Base-by-base conservation (phyloP, 2,888 invertebrate genomes). In the Cheilosia soror region DNA sequence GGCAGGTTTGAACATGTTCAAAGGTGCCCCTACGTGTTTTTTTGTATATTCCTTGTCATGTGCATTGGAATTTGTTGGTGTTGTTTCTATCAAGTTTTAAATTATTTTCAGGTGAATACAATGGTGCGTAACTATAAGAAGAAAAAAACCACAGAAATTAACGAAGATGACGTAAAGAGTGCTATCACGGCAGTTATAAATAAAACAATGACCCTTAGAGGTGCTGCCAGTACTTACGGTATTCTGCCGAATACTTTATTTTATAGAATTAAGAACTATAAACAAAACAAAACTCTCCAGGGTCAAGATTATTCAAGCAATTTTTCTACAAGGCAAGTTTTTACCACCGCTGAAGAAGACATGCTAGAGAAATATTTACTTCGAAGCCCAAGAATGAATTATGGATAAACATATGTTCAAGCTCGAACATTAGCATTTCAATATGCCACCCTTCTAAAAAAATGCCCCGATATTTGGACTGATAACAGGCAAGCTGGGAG, bases 191-290 rank as follows among this genome's bases (percentile, higher is more conserved):
- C 51, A 51, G 72, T 72, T 27, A 33, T 42, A 53, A 63, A 63
- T 25, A 73, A 73, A 62, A 72, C 72, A 42, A 55, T 72, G 62
- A 72, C 60, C 3, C 53, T 72, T 51, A 72, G 72, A 72, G 40
- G 51, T 20, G 60, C 60, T 60, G 72, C 60, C 27, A 51, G 37
- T 60, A 37, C 60, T 15, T 58, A 57, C 57, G 69, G 69, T 57
- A 57, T 69, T 57, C 57, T 66, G 37, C 55, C 55, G 33, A 76
- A 58, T 66, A 68, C 75, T 44, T 76, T 71, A 42, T 66, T 76
- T 72, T 72, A 85, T 66, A 65, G 86, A 77, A 81, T 86, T 77
- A 86, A 76, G 66, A 72, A 66, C 57, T 81, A 71, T 62, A 81
- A 72, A 86, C 20, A 77, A 57, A 81, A 77, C 55, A 72, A 77